Base-by-base conservation (phyloP, 1,140 invertebrate genomes). In the Rhynchophorus ferrugineus region DNA sequence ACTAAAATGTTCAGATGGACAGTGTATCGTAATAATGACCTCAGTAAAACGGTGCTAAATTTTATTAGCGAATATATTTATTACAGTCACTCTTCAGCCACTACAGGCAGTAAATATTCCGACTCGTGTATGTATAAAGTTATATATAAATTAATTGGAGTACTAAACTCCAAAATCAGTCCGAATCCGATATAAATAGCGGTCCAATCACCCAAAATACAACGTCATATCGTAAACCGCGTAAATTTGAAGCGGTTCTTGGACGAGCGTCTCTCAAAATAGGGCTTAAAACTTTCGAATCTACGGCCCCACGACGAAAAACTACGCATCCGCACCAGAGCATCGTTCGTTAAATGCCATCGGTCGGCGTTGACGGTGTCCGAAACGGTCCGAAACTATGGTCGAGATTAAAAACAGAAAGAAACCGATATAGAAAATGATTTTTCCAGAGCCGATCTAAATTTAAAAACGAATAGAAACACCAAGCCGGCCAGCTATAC, bases 371-470 rank as follows among this genome's bases (percentile, higher is more conserved):
- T n/a, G n/a, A n/a, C n/a, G n/a, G n/a, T n/a, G n/a, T n/a, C n/a
- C n/a, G n/a, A n/a, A n/a, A n/a, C n/a, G n/a, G n/a, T n/a, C n/a
- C n/a, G n/a, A n/a, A n/a, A n/a, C n/a, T n/a, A n/a, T n/a, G n/a
- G n/a, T n/a, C n/a, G n/a, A n/a, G n/a, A n/a, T n/a, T n/a, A 16
- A 20, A 0, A 41, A 11, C 36, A 50, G 39, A 50, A 44, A 39
- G 43, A 45, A 41, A 45, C 34, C 24, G 3, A 18, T 17, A 13
- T 20, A 37, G 1, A 2, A 33, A 42, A 54, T 46, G 39, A 47
- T 19, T 35, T 41, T 46, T 35, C 50, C 42, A 52, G 44, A 54
- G 36, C 42, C 34, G 44, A 47, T 44, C 44, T 36, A 54, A 54
- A 54, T 46, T 45, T 54, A 54, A 54, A n/a, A 47, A 20, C 18